Conservation (phyloP, 2,113 vertebrate species). For the Vicugna pacos region DNA sequence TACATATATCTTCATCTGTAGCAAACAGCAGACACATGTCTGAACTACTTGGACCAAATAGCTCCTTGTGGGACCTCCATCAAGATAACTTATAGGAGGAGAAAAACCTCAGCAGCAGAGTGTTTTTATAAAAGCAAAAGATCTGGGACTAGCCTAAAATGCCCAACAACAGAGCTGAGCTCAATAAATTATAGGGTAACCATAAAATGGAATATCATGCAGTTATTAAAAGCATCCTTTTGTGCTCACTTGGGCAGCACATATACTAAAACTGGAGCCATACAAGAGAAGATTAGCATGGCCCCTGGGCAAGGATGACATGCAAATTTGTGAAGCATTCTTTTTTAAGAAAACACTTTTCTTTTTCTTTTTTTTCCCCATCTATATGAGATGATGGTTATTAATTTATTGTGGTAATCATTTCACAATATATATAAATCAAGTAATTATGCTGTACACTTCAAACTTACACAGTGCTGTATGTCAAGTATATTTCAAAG, state of each 20-base stretch:
- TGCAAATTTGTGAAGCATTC: background rate
- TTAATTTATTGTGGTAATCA: background rate
- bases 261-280: background rate
- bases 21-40: background rate
- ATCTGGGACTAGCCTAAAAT: background rate
- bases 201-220: background rate
- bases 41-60: background rate
- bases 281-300: background rate
- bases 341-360: background rate
- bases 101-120: background rate
- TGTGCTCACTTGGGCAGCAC: background rate
- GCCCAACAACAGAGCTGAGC: background rate
- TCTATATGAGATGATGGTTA: background rate
- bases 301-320: background rate
- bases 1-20: background rate
- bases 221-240: conserved; percentile 44
- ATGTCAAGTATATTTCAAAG: background rate
- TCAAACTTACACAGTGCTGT: background rate
- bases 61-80: background rate
- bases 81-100: background rate
- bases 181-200: background rate
- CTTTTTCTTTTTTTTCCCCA: background rate
- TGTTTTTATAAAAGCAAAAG: conserved; percentile 22
- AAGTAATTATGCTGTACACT: background rate
- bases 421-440: background rate